phyloP scores from a whole-genome alignment of 92 coral and sea anemone genomes.

The Porites rus region DNA sequence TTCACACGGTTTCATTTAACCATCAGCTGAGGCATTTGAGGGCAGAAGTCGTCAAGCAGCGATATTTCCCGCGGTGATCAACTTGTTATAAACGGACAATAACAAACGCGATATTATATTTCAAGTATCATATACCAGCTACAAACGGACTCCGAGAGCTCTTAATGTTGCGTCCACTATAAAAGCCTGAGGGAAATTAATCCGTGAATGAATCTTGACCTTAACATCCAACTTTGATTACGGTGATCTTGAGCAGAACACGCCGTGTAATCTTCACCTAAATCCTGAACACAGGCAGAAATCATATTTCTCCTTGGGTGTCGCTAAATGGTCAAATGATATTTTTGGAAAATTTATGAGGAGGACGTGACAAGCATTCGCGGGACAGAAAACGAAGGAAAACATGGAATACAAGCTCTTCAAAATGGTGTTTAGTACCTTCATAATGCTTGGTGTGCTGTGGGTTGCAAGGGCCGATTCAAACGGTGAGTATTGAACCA shows the following conservation, averaged over 20 bases:
- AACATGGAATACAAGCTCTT: background rate
- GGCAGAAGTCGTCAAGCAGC: background rate
- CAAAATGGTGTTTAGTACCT: constrained; percentile 13
- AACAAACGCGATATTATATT: constrained; percentile 18
- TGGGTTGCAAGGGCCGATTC: background rate
- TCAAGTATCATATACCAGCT: constrained; percentile 15
- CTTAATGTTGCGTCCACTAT: constrained; percentile 24
- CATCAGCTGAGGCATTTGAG: background rate
- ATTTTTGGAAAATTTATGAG: background rate
- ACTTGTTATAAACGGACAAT: background rate
- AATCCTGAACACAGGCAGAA: too few species aligned
- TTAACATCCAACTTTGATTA: background rate
- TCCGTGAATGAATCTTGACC: constrained; percentile 57
- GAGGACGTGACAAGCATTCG: background rate
- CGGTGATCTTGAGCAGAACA: background rate
- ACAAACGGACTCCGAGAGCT: constrained; percentile 12
- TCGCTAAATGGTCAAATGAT: background rate
- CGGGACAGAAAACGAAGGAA: background rate
- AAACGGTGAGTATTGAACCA: constrained; percentile 7
- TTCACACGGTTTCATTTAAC: too few species aligned
- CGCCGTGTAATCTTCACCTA: too few species aligned
- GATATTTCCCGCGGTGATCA: constrained; percentile 4
- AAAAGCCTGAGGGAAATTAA: constrained; percentile 21
- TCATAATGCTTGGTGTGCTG: constrained; percentile 8
- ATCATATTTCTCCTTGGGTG: background rate